Evolutionary conservation across 2,888 invertebrate species (phyloP).

Genomic region (Phasia obesa): DNA sequence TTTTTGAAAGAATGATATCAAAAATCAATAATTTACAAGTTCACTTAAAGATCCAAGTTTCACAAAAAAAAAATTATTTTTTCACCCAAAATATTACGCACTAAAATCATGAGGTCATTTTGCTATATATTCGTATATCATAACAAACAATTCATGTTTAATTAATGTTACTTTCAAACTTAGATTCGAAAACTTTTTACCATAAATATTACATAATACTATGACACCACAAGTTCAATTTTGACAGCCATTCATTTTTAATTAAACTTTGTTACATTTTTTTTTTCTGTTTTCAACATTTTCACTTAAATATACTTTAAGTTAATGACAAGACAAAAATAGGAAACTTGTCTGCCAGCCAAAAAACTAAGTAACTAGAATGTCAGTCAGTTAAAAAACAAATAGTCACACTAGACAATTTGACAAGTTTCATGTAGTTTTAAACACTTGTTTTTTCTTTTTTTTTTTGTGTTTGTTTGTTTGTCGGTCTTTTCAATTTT

Average conservation of each 20-base stretch:
- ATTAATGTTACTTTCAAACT: slow-evolving; percentile 9
- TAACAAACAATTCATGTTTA: not conserved
- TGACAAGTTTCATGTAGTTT: slow-evolving; percentile 44
- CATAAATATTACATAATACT: not conserved
- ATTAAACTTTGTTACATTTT: not conserved
- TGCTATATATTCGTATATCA: no score
- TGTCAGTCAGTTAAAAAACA: slow-evolving; percentile 6
- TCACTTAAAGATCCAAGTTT: no score
- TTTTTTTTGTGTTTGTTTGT: not conserved
- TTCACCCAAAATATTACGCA: no score
- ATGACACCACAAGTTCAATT: not conserved
- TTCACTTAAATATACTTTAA: not conserved
- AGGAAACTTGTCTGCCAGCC: slow-evolving; percentile 1
- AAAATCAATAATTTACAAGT: no score
- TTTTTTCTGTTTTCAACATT: not conserved
- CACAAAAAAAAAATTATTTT: no score
- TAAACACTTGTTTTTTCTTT: slow-evolving; percentile 25
- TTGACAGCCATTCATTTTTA: slow-evolving; percentile 7
- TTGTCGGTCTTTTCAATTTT: not conserved
- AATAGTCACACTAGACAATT: slow-evolving; percentile 28
- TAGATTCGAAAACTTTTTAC: not conserved
- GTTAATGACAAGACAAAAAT: slow-evolving; percentile 41
- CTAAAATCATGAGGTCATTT: no score
- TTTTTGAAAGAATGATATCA: no score
- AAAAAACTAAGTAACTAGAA: not conserved